These are phyloP conservation scores for Petrolisthes manimaculis DNA, from an alignment of 2,888 invertebrate species.

Conservation along the genomic window DNA sequence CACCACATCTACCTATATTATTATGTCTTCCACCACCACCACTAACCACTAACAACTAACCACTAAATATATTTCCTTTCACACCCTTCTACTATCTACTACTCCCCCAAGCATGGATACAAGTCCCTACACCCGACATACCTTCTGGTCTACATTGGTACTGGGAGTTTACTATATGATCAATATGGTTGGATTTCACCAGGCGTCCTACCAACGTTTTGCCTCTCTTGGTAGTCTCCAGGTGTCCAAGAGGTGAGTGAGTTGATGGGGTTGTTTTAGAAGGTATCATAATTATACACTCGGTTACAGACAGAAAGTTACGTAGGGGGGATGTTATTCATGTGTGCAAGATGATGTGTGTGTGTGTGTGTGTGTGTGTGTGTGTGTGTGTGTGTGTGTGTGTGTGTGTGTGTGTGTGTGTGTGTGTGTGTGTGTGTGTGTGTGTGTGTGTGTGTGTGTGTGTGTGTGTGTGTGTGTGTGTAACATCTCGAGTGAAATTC, in stretches of 20 bases:
- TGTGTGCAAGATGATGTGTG: not conserved
- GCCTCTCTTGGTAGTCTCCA: constrained; percentile 30
- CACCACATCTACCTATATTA: not conserved
- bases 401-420: not conserved
- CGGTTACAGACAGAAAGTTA: not conserved
- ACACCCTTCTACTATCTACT: not conserved
- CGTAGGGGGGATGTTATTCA: not conserved
- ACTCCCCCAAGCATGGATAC: constrained; percentile 39
- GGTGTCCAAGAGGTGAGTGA: constrained; percentile 27
- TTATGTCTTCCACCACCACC: not conserved
- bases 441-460: not conserved
- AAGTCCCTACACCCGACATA: constrained; percentile 41
- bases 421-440: not conserved
- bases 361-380: not conserved
- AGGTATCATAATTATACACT: not conserved
- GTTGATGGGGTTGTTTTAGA: not conserved
- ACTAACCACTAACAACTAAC: no score
- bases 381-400: not conserved
- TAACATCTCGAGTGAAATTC: not conserved
- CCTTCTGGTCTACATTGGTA: constrained; percentile 38
- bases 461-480: not conserved
- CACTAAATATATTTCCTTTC: not conserved
- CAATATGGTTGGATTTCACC: constrained; percentile 16
- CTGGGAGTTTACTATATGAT: constrained; percentile 38
- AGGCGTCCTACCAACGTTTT: constrained; percentile 38